phyloP scores from a whole-genome alignment of 2,113 vertebrate genomes.

The Panthera leo region DNA sequence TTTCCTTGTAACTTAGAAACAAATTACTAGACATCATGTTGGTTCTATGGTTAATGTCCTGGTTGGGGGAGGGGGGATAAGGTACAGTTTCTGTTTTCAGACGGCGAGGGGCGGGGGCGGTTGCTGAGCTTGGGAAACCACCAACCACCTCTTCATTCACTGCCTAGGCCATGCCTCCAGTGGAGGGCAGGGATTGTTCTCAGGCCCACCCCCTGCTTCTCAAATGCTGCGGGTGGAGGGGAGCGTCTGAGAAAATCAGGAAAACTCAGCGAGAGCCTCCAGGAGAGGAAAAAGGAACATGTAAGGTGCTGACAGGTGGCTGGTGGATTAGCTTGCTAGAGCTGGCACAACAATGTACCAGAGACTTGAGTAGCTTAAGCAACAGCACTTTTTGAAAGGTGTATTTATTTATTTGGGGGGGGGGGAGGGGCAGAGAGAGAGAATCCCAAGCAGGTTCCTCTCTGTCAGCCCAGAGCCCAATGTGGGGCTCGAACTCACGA shows the following conservation, averaged over 20 bases:
- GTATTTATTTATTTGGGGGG: too few relatives aligned
- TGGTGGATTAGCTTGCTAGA: neutral
- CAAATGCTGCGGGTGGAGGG: neutral
- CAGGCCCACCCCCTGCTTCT: neutral
- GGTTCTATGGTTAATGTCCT: neutral
- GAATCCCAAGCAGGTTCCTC: too few relatives aligned
- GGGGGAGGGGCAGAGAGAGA: too few relatives aligned
- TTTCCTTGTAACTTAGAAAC: slow-evolving; percentile 38
- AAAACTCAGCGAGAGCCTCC: neutral
- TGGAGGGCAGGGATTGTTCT: neutral
- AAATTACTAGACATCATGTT: neutral
- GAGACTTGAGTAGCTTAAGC: neutral
- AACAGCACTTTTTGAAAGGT: neutral
- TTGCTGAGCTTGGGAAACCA: neutral
- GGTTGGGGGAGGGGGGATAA: fast-evolving
- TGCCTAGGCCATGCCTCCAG: neutral
- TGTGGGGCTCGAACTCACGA: too few relatives aligned
- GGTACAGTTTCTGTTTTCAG: neutral
- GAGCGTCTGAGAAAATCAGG: neutral
- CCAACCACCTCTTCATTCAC: neutral
- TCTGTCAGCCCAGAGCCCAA: too few relatives aligned
- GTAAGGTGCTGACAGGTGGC: neutral
- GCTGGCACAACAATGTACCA: neutral
- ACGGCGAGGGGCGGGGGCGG: fast-evolving
- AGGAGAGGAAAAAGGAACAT: neutral